Base-by-base conservation (phyloP, 2,797 vertebrate species). In the Syndactyla subalaris region DNA sequence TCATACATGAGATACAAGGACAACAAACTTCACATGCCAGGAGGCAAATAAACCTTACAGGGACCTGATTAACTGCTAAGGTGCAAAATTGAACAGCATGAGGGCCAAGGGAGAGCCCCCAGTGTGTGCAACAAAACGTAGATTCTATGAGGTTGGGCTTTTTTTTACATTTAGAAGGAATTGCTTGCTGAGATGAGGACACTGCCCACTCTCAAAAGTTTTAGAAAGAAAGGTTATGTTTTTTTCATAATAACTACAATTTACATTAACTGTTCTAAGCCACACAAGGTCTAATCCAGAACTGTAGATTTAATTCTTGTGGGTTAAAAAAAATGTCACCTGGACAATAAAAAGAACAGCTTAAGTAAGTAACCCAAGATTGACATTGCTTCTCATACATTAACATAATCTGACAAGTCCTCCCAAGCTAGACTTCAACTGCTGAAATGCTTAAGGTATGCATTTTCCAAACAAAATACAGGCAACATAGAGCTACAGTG, bases 401-500 rank as follows among this genome's bases (percentile, higher is more conserved):
- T 43, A 52, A 18, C 7, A 32, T 9, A 6, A 74, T 26, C 51
- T 63, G 34, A 48, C 20, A 63, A n/a, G 61, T 61, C 66, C 17
- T 92, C 29, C 57, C n/a, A 72, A 92, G 30, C 29, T 75, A n/a
- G 39, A 58, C 27, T 57, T 85, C 18, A 80, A 15, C 20, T 46
- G 24, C 12, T 20, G 13, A 34, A 30, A 63, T 16, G 34, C 55
- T 30, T 46, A 6, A 74, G 43, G 39, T 17, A 55, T 3, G 0
- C 12, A 10, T 38, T 85, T 87, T 14, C 16, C 43, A 57, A 67
- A 48, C 3, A 18, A 51, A 72, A 73, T 14, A 8, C 0, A 61
- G 12, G 15, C 9, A 73, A 51, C 3, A 1, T 5, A 14, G 0
- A 55, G 23, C 22, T 27, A n/a, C 39, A 30, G 8, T 1, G 1